Evolutionary conservation across 2,113 vertebrate species (phyloP), one percentile per base, ranked within the genome.

Genomic region (Rhinopomastus cyanomelas): DNA sequence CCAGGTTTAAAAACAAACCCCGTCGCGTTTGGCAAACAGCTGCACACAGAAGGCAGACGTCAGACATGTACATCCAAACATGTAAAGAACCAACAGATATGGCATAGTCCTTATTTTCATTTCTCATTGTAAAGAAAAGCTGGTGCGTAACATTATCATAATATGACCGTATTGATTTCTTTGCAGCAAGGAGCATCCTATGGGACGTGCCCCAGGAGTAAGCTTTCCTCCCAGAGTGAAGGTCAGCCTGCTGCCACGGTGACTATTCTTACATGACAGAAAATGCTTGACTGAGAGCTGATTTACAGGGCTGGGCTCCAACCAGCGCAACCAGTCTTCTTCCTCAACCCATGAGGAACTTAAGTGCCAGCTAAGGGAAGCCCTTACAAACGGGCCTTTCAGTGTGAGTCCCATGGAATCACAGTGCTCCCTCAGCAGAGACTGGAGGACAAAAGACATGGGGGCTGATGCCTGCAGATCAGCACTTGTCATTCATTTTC

Each of bases 1-100:
- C 80, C 73, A 93, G 93, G 90, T 96, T 96, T 94, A 84, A 89
- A 95, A 95, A 88, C 69, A 93, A 96, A 94, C 71, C 85, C 76
- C 71, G 83, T 80, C 73, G 65, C 34, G 17, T 94, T 91, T 85
- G 71, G 88, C 86, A 94, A 95, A 84, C 77, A 88, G 81, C 92
- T 89, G 53, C 75, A 49, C n/a, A 39, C 26, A 81, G 77, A 85
- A 82, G 85, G 57, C 89, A 84, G 87, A 85, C 65, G 65, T 83
- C 72, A 95, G 78, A 52, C 36, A 32, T 57, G 69, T 53, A 56
- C 30, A 91, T 37, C 44, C 48, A 89, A 83, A 88, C 81, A 95
- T 90, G 75, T 36, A 75, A 88, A 92, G 80, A 87, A 92, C 80
- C 85, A 77, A 91, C 77, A 81, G 72, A 67, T 81, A 36, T 0